Conservation (phyloP, 2,113 vertebrate species). For the Nibea coibor region DNA sequence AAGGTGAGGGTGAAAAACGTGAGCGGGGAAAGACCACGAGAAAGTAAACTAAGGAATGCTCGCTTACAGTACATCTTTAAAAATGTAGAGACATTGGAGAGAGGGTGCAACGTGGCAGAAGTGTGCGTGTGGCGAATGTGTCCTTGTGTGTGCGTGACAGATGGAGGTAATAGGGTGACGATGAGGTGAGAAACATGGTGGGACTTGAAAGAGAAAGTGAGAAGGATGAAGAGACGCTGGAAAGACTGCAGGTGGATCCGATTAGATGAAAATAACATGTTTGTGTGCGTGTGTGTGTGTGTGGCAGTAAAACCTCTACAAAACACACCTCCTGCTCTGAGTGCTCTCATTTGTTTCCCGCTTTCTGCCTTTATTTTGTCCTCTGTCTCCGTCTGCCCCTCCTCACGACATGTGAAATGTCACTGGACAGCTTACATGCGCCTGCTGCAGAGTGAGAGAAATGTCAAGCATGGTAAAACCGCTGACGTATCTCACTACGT, state of each 20-base stretch:
- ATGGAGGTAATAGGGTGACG: conserved; percentile 58
- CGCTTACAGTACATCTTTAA: neutral
- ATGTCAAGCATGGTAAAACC: conserved; percentile 75
- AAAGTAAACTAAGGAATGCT: neutral
- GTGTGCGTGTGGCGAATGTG: neutral
- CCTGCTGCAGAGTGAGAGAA: conserved; percentile 67
- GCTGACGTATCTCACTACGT: conserved; percentile 35
- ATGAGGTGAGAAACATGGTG: conserved; percentile 70
- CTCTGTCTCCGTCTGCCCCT: conserved; percentile 23
- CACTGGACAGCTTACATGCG: conserved; percentile 73
- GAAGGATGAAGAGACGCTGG: conserved; percentile 23
- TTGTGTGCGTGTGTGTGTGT: neutral
- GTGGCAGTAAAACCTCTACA: conserved; percentile 5
- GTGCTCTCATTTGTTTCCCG: neutral
- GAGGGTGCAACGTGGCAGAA: neutral
- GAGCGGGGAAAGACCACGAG: no score
- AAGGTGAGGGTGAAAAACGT: no score
- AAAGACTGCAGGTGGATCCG: neutral
- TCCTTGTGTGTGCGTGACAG: conserved; percentile 35
- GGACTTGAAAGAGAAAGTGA: conserved; percentile 45
- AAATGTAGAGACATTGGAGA: conserved; percentile 36
- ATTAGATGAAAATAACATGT: neutral
- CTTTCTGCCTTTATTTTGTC: conserved; percentile 18
- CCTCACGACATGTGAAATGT: conserved; percentile 68
- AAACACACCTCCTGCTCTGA: neutral